phyloP scores from a whole-genome alignment of 35 echinoderm and acorn worm genomes.

The Diadema setosum region DNA sequence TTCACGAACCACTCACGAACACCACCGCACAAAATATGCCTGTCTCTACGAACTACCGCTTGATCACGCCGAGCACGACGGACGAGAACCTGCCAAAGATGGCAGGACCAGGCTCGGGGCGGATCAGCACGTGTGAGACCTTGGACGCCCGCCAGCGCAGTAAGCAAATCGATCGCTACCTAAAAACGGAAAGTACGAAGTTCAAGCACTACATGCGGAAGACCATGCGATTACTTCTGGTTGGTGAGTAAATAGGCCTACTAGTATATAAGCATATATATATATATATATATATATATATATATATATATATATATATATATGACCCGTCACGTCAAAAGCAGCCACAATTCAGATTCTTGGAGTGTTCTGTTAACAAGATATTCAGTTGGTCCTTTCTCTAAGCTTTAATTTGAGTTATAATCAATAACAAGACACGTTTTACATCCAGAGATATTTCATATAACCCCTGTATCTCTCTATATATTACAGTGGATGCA shows the following conservation, averaged over 20 bases:
- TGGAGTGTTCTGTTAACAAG: too few relatives aligned
- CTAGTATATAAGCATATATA: too few relatives aligned
- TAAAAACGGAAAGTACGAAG: slow-evolving; percentile 49
- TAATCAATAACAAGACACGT: too few relatives aligned
- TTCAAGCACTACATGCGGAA: slow-evolving; percentile 84
- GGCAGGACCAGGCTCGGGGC: neutral
- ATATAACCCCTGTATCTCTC: too few relatives aligned
- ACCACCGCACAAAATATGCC: too few relatives aligned
- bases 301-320: neutral
- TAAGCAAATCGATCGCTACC: slow-evolving; percentile 85
- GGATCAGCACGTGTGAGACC: neutral
- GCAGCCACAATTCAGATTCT: too few relatives aligned
- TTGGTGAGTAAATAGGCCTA: slow-evolving; percentile 51
- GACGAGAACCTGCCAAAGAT: slow-evolving; percentile 5
- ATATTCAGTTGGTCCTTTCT: neutral
- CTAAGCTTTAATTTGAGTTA: too few relatives aligned
- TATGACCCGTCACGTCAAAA: too few relatives aligned
- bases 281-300: neutral
- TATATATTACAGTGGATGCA: too few relatives aligned
- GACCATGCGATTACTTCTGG: slow-evolving; percentile 78
- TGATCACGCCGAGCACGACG: neutral
- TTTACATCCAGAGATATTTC: too few relatives aligned
- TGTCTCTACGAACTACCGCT: neutral
- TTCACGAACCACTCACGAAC: too few relatives aligned
- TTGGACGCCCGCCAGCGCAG: slow-evolving; percentile 32